Evolutionary conservation across 2,888 invertebrate genomes (phyloP), one percentile per base, ranked within the genome.

Genomic region (Dryadula phaetusa): DNA sequence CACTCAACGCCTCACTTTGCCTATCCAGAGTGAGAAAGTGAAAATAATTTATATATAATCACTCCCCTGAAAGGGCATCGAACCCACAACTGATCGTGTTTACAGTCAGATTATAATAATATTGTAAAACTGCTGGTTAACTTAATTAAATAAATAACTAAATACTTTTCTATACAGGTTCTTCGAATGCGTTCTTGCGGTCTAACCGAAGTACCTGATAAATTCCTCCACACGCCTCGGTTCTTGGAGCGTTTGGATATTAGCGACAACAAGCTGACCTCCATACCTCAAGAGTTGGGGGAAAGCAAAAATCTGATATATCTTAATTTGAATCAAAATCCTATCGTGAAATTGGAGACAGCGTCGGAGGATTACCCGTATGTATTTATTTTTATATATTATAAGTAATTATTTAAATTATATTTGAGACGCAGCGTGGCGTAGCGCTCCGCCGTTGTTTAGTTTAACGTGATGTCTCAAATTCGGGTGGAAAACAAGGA

Each of bases 301-400:
- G 94, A 94, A 66, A 94, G 95, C 0, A 92, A 92, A 64, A 93
- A 93, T 71, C 83, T 97, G 61, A 83, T 94, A 63, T 93, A 85
- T 58, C 83, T 97, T 10, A 94, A 94, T 63, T 82, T 97, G 22
- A 95, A 96, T 76, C 94, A 95, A 71, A 97, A 97, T 82, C 95
- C 95, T 0, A 95, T 97, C 61, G 81, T 81, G 2, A 85, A 91
- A 64, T 76, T 97, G 16, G 93, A 94, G 6, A 80, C 80, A 61
- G 73, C 77, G 0, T 84, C 83, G 3, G 84, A 87, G 25, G 86
- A 88, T 1, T 78, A 82, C 65, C 86, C 83, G 91, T 92, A 56
- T 87, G 90, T 82, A 22, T 54, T 34, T 16, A 20, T 32, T 37
- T 10, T 18, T 10, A 44, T 18, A 32, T 16, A n/a, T n/a, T n/a